Conservation (phyloP, 2,113 vertebrate genomes). For the Neotoma lepida region DNA sequence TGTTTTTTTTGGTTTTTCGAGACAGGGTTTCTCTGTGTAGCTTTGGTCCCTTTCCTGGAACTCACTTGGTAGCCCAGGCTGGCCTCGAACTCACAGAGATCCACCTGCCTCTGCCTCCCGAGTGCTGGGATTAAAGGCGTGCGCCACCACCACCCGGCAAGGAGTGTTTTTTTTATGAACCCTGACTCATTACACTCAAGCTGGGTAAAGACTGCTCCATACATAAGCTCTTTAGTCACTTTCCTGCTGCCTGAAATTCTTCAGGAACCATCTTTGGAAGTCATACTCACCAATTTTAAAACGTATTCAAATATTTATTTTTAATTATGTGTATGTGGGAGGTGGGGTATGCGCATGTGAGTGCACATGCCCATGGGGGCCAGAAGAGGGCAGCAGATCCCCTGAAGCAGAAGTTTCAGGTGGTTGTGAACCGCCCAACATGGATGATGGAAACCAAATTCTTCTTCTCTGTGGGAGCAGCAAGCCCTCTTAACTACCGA, state of each 20-base stretch:
- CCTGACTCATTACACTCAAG: background rate
- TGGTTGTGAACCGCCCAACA: background rate
- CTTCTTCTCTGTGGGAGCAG: background rate
- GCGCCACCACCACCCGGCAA: no score
- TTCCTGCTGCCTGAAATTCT: background rate
- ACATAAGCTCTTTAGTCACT: background rate
- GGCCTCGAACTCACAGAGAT: no score
- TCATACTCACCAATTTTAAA: background rate
- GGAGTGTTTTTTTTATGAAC: background rate
- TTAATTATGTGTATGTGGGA: background rate
- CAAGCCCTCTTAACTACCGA: background rate
- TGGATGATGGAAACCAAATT: background rate
- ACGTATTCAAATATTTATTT: background rate
- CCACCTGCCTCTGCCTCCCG: no score
- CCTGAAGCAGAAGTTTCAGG: background rate
- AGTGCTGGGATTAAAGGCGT: no score
- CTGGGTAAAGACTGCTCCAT: background rate
- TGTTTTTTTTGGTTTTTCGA: no score
- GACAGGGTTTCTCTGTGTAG: no score
- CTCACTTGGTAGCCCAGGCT: no score
- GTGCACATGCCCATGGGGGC: background rate
- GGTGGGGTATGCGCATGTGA: background rate
- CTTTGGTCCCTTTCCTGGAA: no score
- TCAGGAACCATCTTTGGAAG: background rate
- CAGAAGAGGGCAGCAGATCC: background rate